A percentile compares a stretch with the other conserved stretches of the same genome.
Conservation (phyloP, 2,113 vertebrate species). For the Choloepus hoffmanni region DNA sequence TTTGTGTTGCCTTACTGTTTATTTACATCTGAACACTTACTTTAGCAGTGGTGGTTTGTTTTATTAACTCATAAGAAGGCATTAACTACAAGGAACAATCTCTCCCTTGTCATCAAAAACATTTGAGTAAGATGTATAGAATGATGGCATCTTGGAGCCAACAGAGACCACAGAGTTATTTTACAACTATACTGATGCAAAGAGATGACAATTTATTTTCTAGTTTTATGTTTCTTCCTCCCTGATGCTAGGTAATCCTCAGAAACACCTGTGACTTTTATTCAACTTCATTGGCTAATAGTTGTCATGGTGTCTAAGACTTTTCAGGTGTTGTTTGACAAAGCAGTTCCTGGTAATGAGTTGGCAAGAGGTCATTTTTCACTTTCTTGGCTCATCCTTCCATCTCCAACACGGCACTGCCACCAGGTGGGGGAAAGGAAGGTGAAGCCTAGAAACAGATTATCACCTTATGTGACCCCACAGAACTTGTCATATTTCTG, state of each 20-base stretch:
- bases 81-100: not conserved
- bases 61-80: conserved; percentile 25
- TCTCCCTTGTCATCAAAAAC: not conserved
- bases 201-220: not conserved
- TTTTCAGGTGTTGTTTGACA: conserved; percentile 20
- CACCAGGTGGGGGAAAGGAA: conserved; percentile 64
- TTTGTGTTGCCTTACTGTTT: conserved; percentile 52
- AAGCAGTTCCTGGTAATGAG: not conserved
- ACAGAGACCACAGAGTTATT: not conserved
- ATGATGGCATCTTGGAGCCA: not conserved
- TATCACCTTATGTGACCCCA: conserved; percentile 57
- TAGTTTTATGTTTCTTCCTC: not conserved
- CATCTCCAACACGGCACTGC: conserved; percentile 52
- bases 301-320: not conserved
- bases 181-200: not conserved
- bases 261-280: conserved; percentile 57
- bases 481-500: conserved; percentile 57
- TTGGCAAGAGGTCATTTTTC: conserved; percentile 32
- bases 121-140: not conserved
- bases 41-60: conserved; percentile 29
- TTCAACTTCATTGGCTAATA: conserved; percentile 6
- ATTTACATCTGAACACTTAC: conserved; percentile 11
- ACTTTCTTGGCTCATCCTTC: conserved; percentile 41
- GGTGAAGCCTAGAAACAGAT: conserved; percentile 53
- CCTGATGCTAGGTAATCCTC: not conserved